Percentiles rank a stretch among this genome's conserved stretches.
These are phyloP conservation scores for Sinonovacula constricta DNA, from an alignment of 1,140 invertebrate species.

Conservation along the genomic window DNA sequence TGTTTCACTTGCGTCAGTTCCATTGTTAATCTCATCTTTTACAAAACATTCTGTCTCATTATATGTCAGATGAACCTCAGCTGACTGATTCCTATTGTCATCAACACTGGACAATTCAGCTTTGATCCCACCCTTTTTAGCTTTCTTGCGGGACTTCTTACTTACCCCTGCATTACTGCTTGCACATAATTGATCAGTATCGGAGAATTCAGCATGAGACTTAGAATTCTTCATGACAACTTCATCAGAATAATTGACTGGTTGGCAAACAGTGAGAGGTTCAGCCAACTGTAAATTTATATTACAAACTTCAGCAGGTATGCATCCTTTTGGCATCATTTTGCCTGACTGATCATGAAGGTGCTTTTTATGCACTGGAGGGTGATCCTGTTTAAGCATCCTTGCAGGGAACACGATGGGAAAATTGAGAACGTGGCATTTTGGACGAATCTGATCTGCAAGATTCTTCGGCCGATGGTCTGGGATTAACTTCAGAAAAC, in stretches of 20 bases:
- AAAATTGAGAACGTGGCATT: constrained; percentile 85
- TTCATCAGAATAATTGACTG: no score
- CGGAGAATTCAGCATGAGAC: neutral
- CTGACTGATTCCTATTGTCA: no score
- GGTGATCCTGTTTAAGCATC: neutral
- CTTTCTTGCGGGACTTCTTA: no score
- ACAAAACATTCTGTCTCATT: no score
- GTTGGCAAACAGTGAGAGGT: no score
- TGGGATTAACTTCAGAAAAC: constrained; percentile 85
- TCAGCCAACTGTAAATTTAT: neutral
- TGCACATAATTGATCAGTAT: neutral
- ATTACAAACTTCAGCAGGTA: neutral
- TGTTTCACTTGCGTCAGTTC: no score
- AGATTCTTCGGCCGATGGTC: constrained; percentile 82
- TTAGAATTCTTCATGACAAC: neutral
- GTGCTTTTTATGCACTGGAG: neutral
- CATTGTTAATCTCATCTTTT: no score
- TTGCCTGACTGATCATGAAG: neutral
- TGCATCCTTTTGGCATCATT: neutral
- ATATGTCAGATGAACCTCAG: no score
- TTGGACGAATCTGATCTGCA: constrained; percentile 81
- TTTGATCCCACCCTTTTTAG: no score
- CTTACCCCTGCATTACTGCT: no score
- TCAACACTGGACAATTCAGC: no score
- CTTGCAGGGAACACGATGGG: constrained; percentile 81